A percentile compares a stretch with the other conserved stretches of the same genome.
Conservation (phyloP, 2,888 invertebrate genomes). For the Brassicogethes aeneus region DNA sequence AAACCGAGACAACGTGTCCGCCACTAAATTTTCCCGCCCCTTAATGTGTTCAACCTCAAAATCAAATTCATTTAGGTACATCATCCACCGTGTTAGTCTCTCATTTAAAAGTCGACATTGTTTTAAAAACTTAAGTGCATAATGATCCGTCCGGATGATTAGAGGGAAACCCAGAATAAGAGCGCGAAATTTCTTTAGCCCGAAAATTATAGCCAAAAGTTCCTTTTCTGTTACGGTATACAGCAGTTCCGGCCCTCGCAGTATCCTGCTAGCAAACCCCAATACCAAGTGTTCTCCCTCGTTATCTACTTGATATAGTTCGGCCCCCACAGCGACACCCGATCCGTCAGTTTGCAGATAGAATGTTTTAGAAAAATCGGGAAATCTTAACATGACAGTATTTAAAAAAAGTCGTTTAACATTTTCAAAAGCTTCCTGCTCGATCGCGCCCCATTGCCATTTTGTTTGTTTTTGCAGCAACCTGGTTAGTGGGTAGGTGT, state of each 20-base stretch:
- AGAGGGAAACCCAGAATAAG: slow-evolving; percentile 2
- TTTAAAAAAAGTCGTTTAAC: slow-evolving; percentile 6
- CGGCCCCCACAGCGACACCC: slow-evolving; percentile 4
- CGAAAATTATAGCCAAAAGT: slow-evolving; percentile 2
- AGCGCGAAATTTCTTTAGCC: slow-evolving; percentile 6
- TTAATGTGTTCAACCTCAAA: slow-evolving; percentile 4
- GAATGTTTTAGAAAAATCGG: slow-evolving; percentile 2
- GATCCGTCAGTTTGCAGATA: slow-evolving; percentile 7
- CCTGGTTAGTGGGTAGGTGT: slow-evolving; percentile 6
- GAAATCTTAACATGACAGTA: slow-evolving; percentile 7
- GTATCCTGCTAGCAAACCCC: slow-evolving; percentile 4
- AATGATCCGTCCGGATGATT: slow-evolving; percentile 10
- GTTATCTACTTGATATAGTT: slow-evolving; percentile 2
- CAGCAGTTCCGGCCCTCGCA: background rate
- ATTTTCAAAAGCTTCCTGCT: slow-evolving; percentile 7
- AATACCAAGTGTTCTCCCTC: slow-evolving; percentile 6
- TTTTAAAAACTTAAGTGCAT: slow-evolving; percentile 6
- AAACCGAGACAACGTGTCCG: slow-evolving; percentile 4
- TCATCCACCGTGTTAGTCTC: slow-evolving; percentile 2
- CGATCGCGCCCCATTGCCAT: slow-evolving; percentile 7
- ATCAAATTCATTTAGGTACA: slow-evolving; percentile 7
- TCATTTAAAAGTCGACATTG: slow-evolving; percentile 4
- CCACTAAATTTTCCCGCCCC: slow-evolving; percentile 5
- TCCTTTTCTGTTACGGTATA: slow-evolving; percentile 3
- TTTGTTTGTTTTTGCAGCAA: slow-evolving; percentile 8